Base-by-base conservation (phyloP, 2,888 invertebrate genomes). In the Pterobdella sp. region DNA sequence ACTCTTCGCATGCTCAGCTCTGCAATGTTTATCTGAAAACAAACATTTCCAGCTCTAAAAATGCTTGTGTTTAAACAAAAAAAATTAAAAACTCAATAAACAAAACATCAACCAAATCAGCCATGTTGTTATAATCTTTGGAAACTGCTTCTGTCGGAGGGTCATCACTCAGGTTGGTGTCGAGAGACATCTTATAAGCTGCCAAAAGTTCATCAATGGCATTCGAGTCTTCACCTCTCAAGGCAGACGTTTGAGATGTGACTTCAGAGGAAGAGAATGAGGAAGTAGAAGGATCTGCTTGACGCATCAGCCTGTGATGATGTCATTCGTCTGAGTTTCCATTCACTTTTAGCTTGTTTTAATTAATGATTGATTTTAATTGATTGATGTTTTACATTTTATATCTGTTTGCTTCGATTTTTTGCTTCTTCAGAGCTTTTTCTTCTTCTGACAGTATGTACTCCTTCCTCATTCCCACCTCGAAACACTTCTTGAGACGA, bases 401-500 rank as follows among this genome's bases (percentile, higher is more conserved):
- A 76, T 79, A 90, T 77, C 93, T 87, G 82, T 94, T 94, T 80
- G 90, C 90, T 82, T 93, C 92, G 75, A 94, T 93, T 84, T 94
- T 94, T 75, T 90, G 88, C 69, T 92, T 86, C 81, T 95, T 95
- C 68, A 80, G 75, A 73, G 80, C 79, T 77, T 85, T 84, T 81
- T 96, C 95, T 79, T 95, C 92, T 73, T 96, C 96, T 0, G 94
- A 92, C 90, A 97, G 92, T n/a, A 97, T 97, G 82, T 93, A 93
- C 80, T 96, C 96, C 81, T 95, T 95, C 77, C 93, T 90, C 97
- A 97, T 97, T 0, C 97, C 97, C 75, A 96, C 91, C 75, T 89
- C 86, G 77, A 96, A 89, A 82, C 97, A 97, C 82, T 96, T 97
- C 80, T 92, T 90, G 74, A 97, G 86, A 0, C 97, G 89, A 84